These are phyloP conservation scores for Valencia hispanica DNA, from an alignment of 2,797 vertebrate genomes.

Conservation along the genomic window DNA sequence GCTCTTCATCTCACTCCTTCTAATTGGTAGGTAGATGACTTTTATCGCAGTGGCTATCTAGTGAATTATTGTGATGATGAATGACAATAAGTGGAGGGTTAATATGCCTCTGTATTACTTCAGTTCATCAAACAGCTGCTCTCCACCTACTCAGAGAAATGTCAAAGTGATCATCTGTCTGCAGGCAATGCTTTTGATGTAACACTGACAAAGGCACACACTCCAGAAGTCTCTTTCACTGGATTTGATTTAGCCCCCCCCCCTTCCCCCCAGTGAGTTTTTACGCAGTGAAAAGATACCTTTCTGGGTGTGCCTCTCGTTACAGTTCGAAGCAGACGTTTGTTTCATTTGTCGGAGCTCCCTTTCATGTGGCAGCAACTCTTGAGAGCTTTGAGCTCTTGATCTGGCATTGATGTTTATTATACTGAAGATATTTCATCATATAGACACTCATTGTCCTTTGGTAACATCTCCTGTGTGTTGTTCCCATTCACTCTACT, in stretches of 20 bases:
- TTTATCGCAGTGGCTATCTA: neutral
- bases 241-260: constrained; percentile 33
- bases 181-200: constrained; percentile 75
- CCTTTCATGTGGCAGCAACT: constrained; percentile 62
- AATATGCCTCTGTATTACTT: constrained; percentile 43
- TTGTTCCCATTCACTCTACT: neutral
- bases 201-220: constrained; percentile 71
- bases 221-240: constrained; percentile 73
- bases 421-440: constrained; percentile 17
- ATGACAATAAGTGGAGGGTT: constrained; percentile 13
- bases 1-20: neutral
- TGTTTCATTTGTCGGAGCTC: constrained; percentile 65
- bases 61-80: neutral
- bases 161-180: constrained; percentile 74
- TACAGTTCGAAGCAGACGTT: constrained; percentile 62
- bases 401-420: constrained; percentile 44
- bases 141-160: constrained; percentile 63
- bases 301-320: constrained; percentile 69
- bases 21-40: neutral
- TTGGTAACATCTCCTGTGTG: constrained; percentile 14
- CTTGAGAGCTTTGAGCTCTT: constrained; percentile 44
- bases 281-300: constrained; percentile 75
- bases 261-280: constrained; percentile 59
- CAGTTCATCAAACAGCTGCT: constrained; percentile 57
- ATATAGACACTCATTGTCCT: neutral